These are phyloP conservation scores for Prenolepis imparis DNA, from an alignment of 2,888 invertebrate genomes.

Conservation along the genomic window DNA sequence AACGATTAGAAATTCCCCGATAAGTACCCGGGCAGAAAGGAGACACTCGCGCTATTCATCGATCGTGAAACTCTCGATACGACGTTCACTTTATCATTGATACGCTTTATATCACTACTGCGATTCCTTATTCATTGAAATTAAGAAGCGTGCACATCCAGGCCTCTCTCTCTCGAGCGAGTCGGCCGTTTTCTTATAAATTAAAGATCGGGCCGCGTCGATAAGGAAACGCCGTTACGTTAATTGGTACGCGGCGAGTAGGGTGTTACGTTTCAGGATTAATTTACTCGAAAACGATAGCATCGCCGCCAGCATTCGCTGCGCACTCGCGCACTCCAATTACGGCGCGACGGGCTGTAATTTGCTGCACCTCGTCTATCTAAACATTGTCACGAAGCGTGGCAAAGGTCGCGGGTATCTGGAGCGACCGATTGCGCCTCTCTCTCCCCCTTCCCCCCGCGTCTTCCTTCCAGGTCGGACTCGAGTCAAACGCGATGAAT, in stretches of 20 bases:
- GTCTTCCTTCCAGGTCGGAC: background rate
- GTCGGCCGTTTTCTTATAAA: conserved; percentile 51
- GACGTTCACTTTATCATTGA: conserved; percentile 21
- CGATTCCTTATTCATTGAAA: conserved; percentile 54
- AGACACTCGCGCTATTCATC: conserved; percentile 28
- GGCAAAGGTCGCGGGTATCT: conserved; percentile 55
- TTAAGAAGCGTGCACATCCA: conserved; percentile 57
- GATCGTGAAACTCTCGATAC: conserved; percentile 36
- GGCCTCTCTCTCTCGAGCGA: conserved; percentile 51
- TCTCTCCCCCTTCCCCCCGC: background rate
- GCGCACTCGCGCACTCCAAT: conserved; percentile 48
- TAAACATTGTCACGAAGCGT: conserved; percentile 53
- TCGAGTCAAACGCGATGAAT: background rate
- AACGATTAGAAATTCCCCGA: conserved; percentile 40
- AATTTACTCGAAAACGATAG: conserved; percentile 74
- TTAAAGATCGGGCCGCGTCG: conserved; percentile 62
- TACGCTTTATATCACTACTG: background rate
- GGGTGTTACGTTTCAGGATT: conserved; percentile 70
- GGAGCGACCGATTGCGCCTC: conserved; percentile 23
- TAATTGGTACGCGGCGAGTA: conserved; percentile 64
- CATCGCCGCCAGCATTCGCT: conserved; percentile 59
- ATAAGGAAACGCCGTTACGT: conserved; percentile 73
- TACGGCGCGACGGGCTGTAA: conserved; percentile 51
- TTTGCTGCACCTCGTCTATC: conserved; percentile 58
- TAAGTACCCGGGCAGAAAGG: background rate